Percentiles rank a stretch among this genome's conserved stretches.
Conservation (phyloP, 1,140 invertebrate species). For the Leptopilina clavipes region DNA sequence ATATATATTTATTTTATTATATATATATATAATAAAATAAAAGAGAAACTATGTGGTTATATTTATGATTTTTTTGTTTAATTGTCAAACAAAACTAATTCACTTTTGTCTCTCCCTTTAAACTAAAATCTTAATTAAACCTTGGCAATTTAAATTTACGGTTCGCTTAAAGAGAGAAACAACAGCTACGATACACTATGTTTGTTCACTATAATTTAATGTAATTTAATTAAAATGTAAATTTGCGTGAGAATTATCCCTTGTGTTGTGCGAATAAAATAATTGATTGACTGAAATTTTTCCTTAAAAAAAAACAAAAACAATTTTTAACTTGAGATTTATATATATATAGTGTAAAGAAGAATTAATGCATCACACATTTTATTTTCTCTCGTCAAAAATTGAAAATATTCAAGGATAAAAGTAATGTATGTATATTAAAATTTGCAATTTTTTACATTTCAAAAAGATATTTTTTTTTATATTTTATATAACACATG, state of each 20-base stretch:
- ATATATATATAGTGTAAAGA: too few relatives aligned
- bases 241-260: constrained; percentile 4
- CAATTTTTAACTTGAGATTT: not conserved
- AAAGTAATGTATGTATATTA: too few relatives aligned
- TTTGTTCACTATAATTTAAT: constrained; percentile 14
- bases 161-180: constrained; percentile 13
- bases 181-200: constrained; percentile 10
- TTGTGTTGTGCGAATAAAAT: constrained; percentile 5
- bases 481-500: too few relatives aligned
- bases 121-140: constrained; percentile 10
- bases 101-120: constrained; percentile 8
- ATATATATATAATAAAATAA: too few relatives aligned
- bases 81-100: constrained; percentile 7
- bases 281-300: not conserved
- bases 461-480: too few relatives aligned
- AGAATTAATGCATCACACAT: too few relatives aligned
- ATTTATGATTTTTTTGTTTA: not conserved
- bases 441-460: too few relatives aligned
- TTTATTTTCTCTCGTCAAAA: too few relatives aligned
- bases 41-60: too few relatives aligned
- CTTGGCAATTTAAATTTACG: constrained; percentile 12
- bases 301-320: too few relatives aligned
- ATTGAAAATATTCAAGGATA: too few relatives aligned
- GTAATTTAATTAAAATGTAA: constrained; percentile 21
- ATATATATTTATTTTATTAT: too few relatives aligned